phyloP scores from a whole-genome alignment of 2,888 invertebrate genomes.

The Ceratothoa steindachneri region DNA sequence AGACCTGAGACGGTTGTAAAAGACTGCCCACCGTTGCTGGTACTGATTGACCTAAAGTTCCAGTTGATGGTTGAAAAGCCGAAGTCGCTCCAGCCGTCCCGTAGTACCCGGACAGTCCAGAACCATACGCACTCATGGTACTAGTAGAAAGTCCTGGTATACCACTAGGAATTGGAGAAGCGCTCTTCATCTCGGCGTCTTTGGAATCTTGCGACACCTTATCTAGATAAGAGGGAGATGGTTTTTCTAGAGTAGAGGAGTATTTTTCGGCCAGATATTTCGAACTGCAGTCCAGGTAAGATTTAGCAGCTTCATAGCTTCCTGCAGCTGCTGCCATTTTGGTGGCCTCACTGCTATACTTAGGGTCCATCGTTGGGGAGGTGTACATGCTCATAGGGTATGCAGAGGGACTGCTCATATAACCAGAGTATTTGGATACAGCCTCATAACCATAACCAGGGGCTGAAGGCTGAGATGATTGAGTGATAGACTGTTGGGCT shows the following conservation, averaged over 20 bases:
- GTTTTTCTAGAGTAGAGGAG: conserved; percentile 20
- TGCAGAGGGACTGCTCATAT: conserved; percentile 32
- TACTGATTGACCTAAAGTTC: conserved; percentile 32
- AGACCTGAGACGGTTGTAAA: conserved; percentile 38
- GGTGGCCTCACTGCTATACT: conserved; percentile 31
- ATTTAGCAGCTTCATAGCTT: conserved; percentile 37
- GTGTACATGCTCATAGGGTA: conserved; percentile 45
- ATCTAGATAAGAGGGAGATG: conserved; percentile 27
- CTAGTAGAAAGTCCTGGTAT: conserved; percentile 2
- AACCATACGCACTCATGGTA: conserved; percentile 31
- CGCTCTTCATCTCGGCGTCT: conserved; percentile 45
- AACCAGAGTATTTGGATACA: conserved; percentile 37
- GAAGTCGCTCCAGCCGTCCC: conserved; percentile 33
- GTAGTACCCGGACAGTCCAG: conserved; percentile 37
- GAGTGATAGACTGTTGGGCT: conserved; percentile 33
- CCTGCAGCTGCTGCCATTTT: conserved; percentile 36
- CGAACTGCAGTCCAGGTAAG: conserved; percentile 32
- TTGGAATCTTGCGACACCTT: conserved; percentile 39
- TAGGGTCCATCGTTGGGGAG: conserved; percentile 24
- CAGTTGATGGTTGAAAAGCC: conserved; percentile 38
- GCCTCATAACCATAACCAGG: conserved; percentile 40
- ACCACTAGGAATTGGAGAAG: conserved; percentile 24
- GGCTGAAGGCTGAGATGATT: conserved; percentile 23
- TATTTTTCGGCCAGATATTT: conserved; percentile 37
- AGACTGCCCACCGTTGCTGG: conserved; percentile 36